Evolutionary conservation across 2,797 vertebrate species (phyloP), one percentile per base, ranked within the genome.

Genomic region (Leucoraja ocellata): DNA sequence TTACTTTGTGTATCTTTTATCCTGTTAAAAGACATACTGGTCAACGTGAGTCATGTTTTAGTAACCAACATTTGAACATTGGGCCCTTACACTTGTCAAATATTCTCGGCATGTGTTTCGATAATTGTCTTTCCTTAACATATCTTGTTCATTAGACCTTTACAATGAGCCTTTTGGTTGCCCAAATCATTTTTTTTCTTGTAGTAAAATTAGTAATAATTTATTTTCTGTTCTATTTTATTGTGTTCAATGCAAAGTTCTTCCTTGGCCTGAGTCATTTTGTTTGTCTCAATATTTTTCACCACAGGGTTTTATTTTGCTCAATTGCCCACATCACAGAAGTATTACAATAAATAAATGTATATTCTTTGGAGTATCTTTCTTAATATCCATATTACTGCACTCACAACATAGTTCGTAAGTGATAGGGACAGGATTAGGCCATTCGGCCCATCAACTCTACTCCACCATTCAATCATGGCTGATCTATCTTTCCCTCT

Each of bases 1-100:
- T 94, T 95, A 95, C 95, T 95, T 95, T 95, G 94, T 94, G 94
- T 94, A 95, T 94, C 95, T 95, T 96, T 95, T 96, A 95, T 95
- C 94, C 95, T 94, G 94, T 95, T 95, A 96, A 95, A 32, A 95
- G 95, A 96, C 95, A 94, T 94, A 94, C 94, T 95, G 95, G 93
- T 95, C 95, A 94, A 93, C 93, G 94, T 94, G 93, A 91, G 93
- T 95, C 94, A 94, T 94, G 81, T 93, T 94, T 93, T 94, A 46
- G 46, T 74, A 46, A 54, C 39, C 76, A 54, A 92, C 73, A 92
- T 63, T 92, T 73, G 39, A 76, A 92, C 71, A 92, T 39, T 18
- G 28, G 25, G 90, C 68, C 25, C 25, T 76, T 68, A 76, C 23
- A 58, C 3, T 92, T 28, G 90, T 92, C 90, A 92, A 7, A 58